Evolutionary conservation across 2,888 invertebrate genomes (phyloP).

Genomic region (Conops quadrifasciatus): DNA sequence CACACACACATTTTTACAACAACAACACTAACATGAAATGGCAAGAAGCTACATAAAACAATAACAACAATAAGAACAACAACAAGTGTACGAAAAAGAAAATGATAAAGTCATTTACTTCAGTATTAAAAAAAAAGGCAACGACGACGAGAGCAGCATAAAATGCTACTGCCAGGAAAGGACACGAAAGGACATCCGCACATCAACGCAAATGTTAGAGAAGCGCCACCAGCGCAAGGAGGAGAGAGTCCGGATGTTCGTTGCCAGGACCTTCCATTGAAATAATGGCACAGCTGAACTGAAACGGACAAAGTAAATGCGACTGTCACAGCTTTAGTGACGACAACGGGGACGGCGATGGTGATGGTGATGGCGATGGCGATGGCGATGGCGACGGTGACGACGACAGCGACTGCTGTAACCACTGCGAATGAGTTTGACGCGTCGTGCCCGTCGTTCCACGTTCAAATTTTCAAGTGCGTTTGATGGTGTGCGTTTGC

Average conservation of each 20-base stretch:
- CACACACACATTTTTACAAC: neutral
- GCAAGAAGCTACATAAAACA: no score
- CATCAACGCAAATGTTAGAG: neutral
- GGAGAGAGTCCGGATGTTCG: neutral
- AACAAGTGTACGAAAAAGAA: constrained; percentile 43
- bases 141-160: neutral
- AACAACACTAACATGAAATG: constrained; percentile 38
- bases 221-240: no score
- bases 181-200: neutral
- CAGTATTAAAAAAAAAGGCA: neutral
- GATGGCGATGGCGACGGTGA: constrained; percentile 52
- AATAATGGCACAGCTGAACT: constrained; percentile 60
- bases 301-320: constrained; percentile 57
- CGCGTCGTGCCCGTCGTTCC: neutral
- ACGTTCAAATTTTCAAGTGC: constrained; percentile 44
- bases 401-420: constrained; percentile 36
- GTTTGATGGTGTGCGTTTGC: constrained; percentile 43
- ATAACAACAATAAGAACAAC: constrained; percentile 12
- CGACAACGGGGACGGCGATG: constrained; percentile 48
- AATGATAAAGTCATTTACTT: neutral
- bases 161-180: neutral
- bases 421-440: constrained; percentile 3
- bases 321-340: neutral
- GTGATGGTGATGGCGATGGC: constrained; percentile 45
- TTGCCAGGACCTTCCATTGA: constrained; percentile 54